Conservation (phyloP, 2,113 vertebrate species). For the Ammodytes marinus region DNA sequence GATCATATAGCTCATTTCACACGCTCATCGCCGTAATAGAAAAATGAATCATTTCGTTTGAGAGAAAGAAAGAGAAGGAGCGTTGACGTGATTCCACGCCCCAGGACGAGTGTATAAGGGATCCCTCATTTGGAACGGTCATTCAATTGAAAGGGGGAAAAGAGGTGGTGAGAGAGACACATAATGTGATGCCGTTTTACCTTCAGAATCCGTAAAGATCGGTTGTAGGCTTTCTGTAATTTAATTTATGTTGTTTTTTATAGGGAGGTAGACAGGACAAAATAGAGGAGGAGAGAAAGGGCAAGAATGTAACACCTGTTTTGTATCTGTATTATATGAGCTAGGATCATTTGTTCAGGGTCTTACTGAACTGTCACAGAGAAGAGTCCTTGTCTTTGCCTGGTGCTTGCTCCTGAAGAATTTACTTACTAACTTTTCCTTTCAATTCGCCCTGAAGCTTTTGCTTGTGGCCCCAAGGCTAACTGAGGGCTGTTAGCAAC, state of each 20-base stretch:
- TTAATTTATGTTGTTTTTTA: conserved; percentile 51
- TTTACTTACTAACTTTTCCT: conserved; percentile 29
- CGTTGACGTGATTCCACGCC: conserved; percentile 77
- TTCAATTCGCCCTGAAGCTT: conserved; percentile 11
- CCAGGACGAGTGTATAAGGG: conserved; percentile 82
- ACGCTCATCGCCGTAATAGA: conserved; percentile 94
- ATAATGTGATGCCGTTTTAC: conserved; percentile 50
- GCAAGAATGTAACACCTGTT: conserved; percentile 20
- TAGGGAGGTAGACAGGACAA: background rate
- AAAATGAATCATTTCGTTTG: conserved; percentile 90
- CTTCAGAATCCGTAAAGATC: conserved; percentile 48
- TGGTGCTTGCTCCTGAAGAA: conserved; percentile 21
- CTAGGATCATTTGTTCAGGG: background rate
- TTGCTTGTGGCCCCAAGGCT: conserved; percentile 37
- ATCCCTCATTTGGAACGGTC: conserved; percentile 71
- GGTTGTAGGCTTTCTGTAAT: conserved; percentile 54
- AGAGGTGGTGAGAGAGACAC: background rate
- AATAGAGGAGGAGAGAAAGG: conserved; percentile 1
- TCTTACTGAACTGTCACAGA: conserved; percentile 14
- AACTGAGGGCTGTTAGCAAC: conserved; percentile 38
- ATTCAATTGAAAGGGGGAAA: conserved; percentile 43
- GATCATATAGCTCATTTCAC: conserved; percentile 98
- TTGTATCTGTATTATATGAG: conserved; percentile 30
- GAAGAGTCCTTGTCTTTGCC: background rate
- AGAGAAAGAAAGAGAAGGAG: conserved; percentile 66